phyloP scores from a whole-genome alignment of 2,797 vertebrate genomes.

The Karalla daura region DNA sequence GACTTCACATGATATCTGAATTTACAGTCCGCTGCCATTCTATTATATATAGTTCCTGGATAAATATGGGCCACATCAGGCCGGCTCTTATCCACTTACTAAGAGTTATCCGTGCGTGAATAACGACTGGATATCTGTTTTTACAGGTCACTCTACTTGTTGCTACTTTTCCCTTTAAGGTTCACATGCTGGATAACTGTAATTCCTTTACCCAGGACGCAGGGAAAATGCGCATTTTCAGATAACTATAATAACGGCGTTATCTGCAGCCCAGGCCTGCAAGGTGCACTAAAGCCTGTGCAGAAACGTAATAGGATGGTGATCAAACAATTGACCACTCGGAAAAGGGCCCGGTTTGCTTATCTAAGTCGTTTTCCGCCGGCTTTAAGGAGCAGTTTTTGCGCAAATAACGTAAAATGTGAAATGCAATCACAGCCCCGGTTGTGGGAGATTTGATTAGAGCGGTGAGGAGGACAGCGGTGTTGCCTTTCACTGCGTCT shows the following conservation, averaged over 20 bases:
- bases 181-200: conserved; percentile 8
- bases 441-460: conserved; percentile 23
- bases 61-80: conserved; percentile 66
- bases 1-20: conserved; percentile 74
- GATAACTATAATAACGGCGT: conserved; percentile 7
- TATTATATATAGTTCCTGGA: conserved; percentile 56
- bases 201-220: neutral
- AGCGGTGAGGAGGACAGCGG: conserved; percentile 12
- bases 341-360: neutral
- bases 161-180: conserved; percentile 42
- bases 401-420: too few species aligned
- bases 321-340: conserved; percentile 15
- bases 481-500: conserved; percentile 42
- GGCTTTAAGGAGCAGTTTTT: conserved; percentile 10
- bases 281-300: neutral
- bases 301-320: conserved; percentile 8
- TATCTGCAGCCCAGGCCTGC: conserved; percentile 35
- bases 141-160: conserved; percentile 67
- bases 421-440: neutral
- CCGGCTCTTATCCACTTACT: conserved; percentile 71
- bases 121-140: conserved; percentile 27
- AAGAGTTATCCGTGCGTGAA: conserved; percentile 33
- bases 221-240: conserved; percentile 4
- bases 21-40: conserved; percentile 72
- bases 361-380: conserved; percentile 24